These are phyloP conservation scores for Poeciliopsis retropinna DNA, from an alignment of 2,113 vertebrate genomes.

Conservation along the genomic window DNA sequence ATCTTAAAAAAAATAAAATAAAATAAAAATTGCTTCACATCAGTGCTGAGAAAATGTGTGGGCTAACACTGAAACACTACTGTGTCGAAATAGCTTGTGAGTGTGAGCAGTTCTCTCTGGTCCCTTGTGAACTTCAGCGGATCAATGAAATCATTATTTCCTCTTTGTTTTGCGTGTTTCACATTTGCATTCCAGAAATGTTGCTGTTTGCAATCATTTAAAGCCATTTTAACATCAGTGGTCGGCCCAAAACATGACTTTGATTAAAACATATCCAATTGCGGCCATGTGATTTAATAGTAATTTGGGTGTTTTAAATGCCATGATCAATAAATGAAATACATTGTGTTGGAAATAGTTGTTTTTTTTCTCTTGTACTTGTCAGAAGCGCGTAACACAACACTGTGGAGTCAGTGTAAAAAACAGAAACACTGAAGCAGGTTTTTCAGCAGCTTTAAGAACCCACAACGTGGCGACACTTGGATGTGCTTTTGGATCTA, in stretches of 20 bases:
- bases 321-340: background rate
- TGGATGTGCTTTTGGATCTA: background rate
- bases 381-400: no score
- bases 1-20: no score
- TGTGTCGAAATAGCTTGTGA: conserved; percentile 16
- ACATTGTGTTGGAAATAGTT: background rate
- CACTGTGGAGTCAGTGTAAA: no score
- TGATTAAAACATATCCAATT: conserved; percentile 4
- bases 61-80: conserved; percentile 21
- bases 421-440: no score
- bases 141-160: conserved; percentile 26
- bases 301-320: no score
- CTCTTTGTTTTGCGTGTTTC: conserved; percentile 24
- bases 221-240: conserved; percentile 3
- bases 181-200: conserved; percentile 19
- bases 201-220: conserved; percentile 16
- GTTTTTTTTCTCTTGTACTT: background rate
- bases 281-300: background rate
- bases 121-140: conserved; percentile 28
- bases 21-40: conserved; percentile 45
- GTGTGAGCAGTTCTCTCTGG: conserved; percentile 6
- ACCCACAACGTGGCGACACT: no score
- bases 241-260: conserved; percentile 1
- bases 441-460: no score
- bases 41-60: conserved; percentile 26